Evolutionary conservation across 2,888 invertebrate genomes (phyloP), one percentile per base, ranked within the genome.

Genomic region (Melanchra persicariae): DNA sequence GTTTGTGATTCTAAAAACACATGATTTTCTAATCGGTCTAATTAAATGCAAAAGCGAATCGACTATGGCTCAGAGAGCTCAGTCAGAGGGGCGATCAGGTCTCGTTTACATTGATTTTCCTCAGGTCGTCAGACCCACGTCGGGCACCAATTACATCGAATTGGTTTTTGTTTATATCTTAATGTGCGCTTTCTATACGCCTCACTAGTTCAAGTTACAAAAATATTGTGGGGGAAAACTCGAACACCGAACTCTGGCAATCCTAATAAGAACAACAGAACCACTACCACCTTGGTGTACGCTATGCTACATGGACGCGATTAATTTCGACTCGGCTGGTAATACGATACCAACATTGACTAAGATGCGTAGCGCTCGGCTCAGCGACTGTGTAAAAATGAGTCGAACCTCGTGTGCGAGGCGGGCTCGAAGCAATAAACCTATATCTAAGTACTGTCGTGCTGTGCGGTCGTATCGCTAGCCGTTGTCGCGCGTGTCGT

Each of bases 401-500:
- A 52, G 55, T 72, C 61, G 24, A 55, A 70, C 72, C 61, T 51
- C 58, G 49, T 69, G 65, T 49, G 54, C 58, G 72, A 73, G 67
- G 66, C 26, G 64, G 68, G 70, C 83, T 79, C 51, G 34, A 79
- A 75, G 85, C 83, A 57, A 67, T 68, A 62, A 72, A 74, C 70
- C 59, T 82, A 79, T 34, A n/a, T n/a, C n/a, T n/a, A 43, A 51
- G 12, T 61, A 37, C 47, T 55, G 64, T 37, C 64, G 49, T 55
- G 74, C 83, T 82, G 65, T 47, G 51, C 51, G 37, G 6, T 17
- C n/a, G 43, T 47, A 2, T 34, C 37, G 70, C 79, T 87, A 88
- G 59, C 86, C 87, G 74, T 87, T 87, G 74, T 91, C 91, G 8
- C 77, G 79, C 47, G 87, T 71, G 49, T 88, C 85, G n/a, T 71